Conservation (phyloP, 2,797 vertebrate genomes). For the Gephyroberyx darwinii region DNA sequence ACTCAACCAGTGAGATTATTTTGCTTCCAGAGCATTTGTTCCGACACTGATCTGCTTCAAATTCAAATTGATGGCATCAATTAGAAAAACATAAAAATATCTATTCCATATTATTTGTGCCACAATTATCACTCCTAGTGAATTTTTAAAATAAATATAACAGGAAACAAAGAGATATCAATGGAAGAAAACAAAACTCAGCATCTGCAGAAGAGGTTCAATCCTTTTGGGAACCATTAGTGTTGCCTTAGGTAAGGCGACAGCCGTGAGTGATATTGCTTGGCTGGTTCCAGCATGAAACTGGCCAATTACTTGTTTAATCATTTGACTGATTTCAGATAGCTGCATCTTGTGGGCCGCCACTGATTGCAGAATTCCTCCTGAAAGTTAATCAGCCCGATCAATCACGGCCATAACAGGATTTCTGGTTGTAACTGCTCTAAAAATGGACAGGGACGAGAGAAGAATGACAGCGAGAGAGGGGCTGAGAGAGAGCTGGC, state of each 20-base stretch:
- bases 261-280: not conserved
- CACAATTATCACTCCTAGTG: too few species aligned
- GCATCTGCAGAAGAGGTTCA: not conserved
- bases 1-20: too few species aligned
- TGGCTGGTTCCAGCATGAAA: not conserved
- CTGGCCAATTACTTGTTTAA: not conserved
- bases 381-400: not conserved
- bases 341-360: not conserved
- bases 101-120: too few species aligned
- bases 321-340: not conserved
- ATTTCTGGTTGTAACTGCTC: conserved; percentile 8
- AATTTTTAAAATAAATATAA: too few species aligned
- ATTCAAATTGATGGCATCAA: too few species aligned
- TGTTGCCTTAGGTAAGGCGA: not conserved
- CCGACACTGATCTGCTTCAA: too few species aligned
- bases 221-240: not conserved
- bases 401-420: conserved; percentile 23
- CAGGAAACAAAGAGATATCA: too few species aligned
- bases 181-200: too few species aligned
- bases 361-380: conserved; percentile 10
- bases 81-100: too few species aligned
- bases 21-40: too few species aligned
- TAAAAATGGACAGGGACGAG: conserved; percentile 8
- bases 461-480: not conserved
- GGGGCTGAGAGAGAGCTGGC: too few species aligned